These are phyloP conservation scores for Reticulitermes speratus DNA, from an alignment of 1,140 invertebrate species.

Conservation along the genomic window DNA sequence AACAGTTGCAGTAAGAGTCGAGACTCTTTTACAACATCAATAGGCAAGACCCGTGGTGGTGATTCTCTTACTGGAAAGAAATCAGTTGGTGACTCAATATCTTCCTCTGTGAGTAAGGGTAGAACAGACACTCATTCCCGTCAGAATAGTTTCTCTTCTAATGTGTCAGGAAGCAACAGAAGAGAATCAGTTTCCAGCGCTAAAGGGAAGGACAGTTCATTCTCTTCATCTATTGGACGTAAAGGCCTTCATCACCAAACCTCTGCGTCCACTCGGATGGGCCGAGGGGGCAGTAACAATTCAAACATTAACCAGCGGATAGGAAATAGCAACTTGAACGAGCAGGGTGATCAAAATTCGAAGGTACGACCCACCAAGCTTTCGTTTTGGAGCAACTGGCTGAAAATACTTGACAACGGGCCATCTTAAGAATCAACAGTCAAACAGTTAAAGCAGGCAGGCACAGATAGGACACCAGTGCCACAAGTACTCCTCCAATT, in stretches of 20 bases:
- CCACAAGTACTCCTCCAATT: not conserved
- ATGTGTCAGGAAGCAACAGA: slow-evolving; percentile 20
- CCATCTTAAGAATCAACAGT: slow-evolving; percentile 23
- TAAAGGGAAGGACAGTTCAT: slow-evolving; percentile 26
- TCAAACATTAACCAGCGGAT: not conserved
- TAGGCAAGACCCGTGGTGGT: not conserved
- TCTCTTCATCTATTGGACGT: slow-evolving; percentile 15
- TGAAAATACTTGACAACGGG: slow-evolving; percentile 41
- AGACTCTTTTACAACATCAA: slow-evolving; percentile 2
- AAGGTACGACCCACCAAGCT: slow-evolving; percentile 67
- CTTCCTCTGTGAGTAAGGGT: not conserved
- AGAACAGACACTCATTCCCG: not conserved
- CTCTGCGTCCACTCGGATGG: not conserved
- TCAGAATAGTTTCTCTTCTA: slow-evolving; percentile 29
- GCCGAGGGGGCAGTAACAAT: slow-evolving; percentile 24
- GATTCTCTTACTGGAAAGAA: slow-evolving; percentile 28
- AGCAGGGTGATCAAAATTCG: slow-evolving; percentile 46
- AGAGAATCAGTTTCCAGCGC: slow-evolving; percentile 25
- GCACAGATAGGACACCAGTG: not conserved
- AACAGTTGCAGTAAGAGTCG: not conserved
- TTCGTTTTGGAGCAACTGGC: slow-evolving; percentile 64
- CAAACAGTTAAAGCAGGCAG: slow-evolving; percentile 18
- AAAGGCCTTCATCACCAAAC: slow-evolving; percentile 30
- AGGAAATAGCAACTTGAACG: slow-evolving; percentile 18
- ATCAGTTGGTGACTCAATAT: slow-evolving; percentile 18